phyloP scores from a whole-genome alignment of 2,888 invertebrate genomes.

The Diploptera punctata region DNA sequence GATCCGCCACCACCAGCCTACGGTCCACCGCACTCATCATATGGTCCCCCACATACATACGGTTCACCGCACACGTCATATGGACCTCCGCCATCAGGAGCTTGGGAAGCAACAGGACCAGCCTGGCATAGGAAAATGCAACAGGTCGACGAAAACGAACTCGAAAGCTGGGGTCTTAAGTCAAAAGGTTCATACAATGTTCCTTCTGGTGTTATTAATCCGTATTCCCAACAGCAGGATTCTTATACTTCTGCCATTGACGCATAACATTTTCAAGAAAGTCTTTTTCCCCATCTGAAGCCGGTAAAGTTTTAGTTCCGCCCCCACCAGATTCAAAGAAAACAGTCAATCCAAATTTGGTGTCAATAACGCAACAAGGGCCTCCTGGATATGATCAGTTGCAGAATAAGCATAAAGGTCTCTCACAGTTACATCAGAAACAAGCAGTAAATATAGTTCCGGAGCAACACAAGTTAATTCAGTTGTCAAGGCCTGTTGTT shows the following conservation, averaged over 20 bases:
- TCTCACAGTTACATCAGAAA: too few relatives aligned
- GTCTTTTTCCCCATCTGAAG: background rate
- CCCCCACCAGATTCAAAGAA: background rate
- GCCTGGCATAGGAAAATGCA: slow-evolving; percentile 56
- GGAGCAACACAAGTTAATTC: background rate
- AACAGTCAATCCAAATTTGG: background rate
- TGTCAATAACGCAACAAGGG: too few relatives aligned
- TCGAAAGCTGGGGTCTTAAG: slow-evolving; percentile 66
- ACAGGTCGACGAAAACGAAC: slow-evolving; percentile 60
- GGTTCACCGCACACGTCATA: background rate
- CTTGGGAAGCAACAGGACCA: slow-evolving; percentile 34
- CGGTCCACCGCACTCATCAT: background rate
- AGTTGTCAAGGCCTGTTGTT: background rate
- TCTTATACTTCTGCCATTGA: background rate
- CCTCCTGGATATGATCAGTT: too few relatives aligned
- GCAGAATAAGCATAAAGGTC: too few relatives aligned
- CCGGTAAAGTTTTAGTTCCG: background rate
- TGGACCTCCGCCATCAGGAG: background rate
- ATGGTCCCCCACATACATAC: background rate
- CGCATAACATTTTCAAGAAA: background rate
- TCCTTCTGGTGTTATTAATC: slow-evolving; percentile 50
- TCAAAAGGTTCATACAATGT: slow-evolving; percentile 49
- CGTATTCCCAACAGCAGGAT: slow-evolving; percentile 32
- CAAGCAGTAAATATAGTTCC: background rate
- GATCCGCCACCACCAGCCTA: background rate